Base-by-base conservation (phyloP, 1,140 invertebrate species). In the Drosophila ironensis region DNA sequence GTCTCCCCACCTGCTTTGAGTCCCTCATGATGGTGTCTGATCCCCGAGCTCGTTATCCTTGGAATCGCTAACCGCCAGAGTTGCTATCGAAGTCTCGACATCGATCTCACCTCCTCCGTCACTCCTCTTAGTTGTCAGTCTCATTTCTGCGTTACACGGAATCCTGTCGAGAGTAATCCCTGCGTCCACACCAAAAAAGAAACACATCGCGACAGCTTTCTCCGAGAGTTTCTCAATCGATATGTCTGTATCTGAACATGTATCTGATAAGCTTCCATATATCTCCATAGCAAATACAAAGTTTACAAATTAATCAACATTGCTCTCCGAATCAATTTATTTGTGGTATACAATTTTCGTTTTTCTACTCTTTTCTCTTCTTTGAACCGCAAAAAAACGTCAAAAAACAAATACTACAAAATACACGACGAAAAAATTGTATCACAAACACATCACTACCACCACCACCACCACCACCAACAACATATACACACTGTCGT, bases 351-450 rank as follows among this genome's bases (percentile, higher is more conserved):
- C 42, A 61, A 73, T 67, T 78, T 84, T 84, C 82, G 77, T 82
- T 82, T 72, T 81, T 82, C 78, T 84, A 78, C 70, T 84, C 78
- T 78, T 68, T 56, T 81, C 84, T 73, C 78, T 77, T 73, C 63
- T 68, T 60, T 77, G 52, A 68, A 69, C 9, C 25, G 17, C 44
- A 73, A 63, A 14, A 48, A 33, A 41, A 27, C 6, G 9, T 3
- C 6, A 27, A 28, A 3, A 28, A 4, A 28, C 9, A 28, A 1
- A 28, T 2, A 28, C 27, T 9, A 8, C 46, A 35, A 20, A 46
- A n/a, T 8, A 28, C 2, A 22, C 46, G 4, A 24, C 22, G 51
- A 51, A 17, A 75, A 70, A 56, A 61, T 44, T 61, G 24, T 61
- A 42, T 27, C 40, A 46, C 38, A 67, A 42, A 37, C 35, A 61